Evolutionary conservation across 2,113 vertebrate species (phyloP).

Genomic region (Crotalus tigris): DNA sequence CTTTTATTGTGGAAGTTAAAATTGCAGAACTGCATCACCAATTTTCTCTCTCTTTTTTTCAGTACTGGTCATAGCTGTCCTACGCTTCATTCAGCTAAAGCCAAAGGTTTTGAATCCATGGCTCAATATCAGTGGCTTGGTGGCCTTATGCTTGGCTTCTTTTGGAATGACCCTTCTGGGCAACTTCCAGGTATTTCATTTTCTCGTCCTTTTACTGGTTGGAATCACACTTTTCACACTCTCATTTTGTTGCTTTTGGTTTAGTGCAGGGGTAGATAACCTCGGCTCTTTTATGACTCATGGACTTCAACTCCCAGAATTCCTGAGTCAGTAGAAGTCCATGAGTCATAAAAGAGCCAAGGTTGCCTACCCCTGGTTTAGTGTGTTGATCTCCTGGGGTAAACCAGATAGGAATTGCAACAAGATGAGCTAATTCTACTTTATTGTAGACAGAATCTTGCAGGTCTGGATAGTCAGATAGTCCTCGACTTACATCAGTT

Average conservation of each 20-base stretch:
- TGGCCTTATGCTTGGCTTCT: constrained; percentile 74
- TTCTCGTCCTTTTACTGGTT: constrained; percentile 4
- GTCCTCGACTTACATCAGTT: too few species aligned
- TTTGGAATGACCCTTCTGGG: constrained; percentile 91
- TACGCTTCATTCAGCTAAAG: constrained; percentile 89
- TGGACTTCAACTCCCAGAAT: too few species aligned
- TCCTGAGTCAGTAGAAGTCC: too few species aligned
- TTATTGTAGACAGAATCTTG: not conserved
- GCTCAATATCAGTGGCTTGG: constrained; percentile 80
- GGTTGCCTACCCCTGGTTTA: too few species aligned
- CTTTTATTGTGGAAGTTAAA: not conserved
- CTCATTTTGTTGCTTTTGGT: not conserved
- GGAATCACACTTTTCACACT: not conserved
- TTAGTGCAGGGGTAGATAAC: not conserved
- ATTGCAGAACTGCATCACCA: rapidly evolving
- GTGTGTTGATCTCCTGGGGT: not conserved
- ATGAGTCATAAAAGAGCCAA: too few species aligned
- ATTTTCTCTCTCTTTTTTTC: constrained; percentile 48
- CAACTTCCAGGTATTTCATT: constrained; percentile 85
- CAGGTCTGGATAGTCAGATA: too few species aligned
- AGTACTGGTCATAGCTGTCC: constrained; percentile 82
- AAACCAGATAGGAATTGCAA: not conserved
- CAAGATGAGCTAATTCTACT: not conserved
- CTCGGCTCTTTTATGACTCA: too few species aligned
- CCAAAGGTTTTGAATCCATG: constrained; percentile 75